Evolutionary conservation across 2,113 vertebrate species (phyloP).

Genomic region (Beaufortia kweichowensis): DNA sequence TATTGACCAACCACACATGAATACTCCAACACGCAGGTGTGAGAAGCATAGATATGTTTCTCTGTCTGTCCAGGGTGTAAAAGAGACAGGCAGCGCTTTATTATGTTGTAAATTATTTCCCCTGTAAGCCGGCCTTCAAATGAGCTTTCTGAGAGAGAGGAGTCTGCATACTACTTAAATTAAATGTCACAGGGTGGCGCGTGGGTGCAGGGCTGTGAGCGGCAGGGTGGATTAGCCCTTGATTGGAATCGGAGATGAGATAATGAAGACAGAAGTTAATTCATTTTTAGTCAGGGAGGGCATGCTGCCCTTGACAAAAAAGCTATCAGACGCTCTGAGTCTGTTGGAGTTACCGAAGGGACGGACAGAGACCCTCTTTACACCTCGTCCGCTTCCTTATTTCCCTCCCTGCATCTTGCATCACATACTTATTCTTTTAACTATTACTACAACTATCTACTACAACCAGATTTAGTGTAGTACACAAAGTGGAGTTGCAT

Average conservation of each 20-base stretch:
- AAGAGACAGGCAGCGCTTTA: conserved; percentile 55
- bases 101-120: conserved; percentile 60
- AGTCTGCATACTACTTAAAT: conserved; percentile 63
- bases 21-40: conserved; percentile 12
- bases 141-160: conserved; percentile 47
- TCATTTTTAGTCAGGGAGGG: conserved; percentile 59
- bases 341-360: not conserved
- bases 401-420: not conserved
- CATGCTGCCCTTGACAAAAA: conserved; percentile 63
- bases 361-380: not conserved
- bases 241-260: conserved; percentile 78
- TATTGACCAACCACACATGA: conserved; percentile 6
- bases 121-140: conserved; percentile 48
- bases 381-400: not conserved
- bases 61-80: conserved; percentile 26
- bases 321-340: conserved; percentile 42
- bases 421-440: not conserved
- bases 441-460: not conserved
- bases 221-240: conserved; percentile 73
- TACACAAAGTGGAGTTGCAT: not conserved
- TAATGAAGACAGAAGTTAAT: conserved; percentile 74
- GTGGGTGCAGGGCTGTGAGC: conserved; percentile 59
- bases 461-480: not conserved
- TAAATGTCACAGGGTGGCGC: conserved; percentile 74
- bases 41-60: conserved; percentile 25